These are phyloP conservation scores for Pogonomyrmex californicus DNA, from an alignment of 1,140 invertebrate species.

Conservation along the genomic window DNA sequence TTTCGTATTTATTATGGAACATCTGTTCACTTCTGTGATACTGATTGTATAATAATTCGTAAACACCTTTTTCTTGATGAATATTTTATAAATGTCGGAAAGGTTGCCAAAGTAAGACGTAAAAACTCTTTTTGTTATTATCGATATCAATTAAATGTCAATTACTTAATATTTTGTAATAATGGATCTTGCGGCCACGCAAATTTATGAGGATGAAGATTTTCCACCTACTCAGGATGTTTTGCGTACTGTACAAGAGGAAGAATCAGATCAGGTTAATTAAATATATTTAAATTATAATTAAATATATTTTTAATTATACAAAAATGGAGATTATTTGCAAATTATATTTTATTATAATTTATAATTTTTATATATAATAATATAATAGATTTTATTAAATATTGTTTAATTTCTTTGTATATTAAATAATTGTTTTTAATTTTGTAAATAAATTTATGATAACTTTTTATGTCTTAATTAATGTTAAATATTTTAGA, in stretches of 20 bases:
- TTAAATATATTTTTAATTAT: not conserved
- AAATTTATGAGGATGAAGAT: conserved; percentile 64
- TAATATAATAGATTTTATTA: not conserved
- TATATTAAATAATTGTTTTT: not conserved
- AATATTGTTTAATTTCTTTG: not conserved
- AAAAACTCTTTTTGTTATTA: not conserved
- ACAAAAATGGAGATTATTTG: not conserved
- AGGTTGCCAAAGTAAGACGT: not conserved
- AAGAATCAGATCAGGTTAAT: conserved; percentile 15
- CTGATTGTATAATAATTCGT: not conserved
- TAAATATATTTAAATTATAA: not conserved
- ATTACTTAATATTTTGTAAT: not conserved
- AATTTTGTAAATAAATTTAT: conserved; percentile 2
- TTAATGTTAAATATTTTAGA: conserved; percentile 63
- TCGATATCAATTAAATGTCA: not conserved
- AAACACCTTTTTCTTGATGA: not conserved
- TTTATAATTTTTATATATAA: not conserved
- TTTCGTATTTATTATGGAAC: not conserved
- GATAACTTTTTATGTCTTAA: not conserved
- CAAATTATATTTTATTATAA: conserved; percentile 6
- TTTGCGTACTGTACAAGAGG: not conserved
- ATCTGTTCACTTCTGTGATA: not conserved
- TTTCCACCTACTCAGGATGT: conserved; percentile 14
- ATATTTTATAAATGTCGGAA: not conserved
- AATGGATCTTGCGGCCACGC: conserved; percentile 73